Percentiles rank a stretch among this genome's conserved stretches.
These are phyloP conservation scores for Torymus tubicola DNA, from an alignment of 2,888 invertebrate species.

Conservation along the genomic window DNA sequence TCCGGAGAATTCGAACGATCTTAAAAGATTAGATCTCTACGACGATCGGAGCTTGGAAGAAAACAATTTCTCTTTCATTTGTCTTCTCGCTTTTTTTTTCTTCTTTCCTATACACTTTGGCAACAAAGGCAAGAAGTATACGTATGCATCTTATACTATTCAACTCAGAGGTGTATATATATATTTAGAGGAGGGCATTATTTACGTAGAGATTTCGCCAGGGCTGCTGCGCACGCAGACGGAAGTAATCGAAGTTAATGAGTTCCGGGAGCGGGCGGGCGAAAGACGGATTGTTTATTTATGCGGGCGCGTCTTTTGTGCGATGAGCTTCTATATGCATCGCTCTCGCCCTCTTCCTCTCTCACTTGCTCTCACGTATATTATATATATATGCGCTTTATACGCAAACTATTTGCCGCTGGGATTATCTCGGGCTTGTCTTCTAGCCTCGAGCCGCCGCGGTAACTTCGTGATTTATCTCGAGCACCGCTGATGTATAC, in stretches of 20 bases:
- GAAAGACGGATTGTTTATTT: conserved; percentile 45
- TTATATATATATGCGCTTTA: neutral
- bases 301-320: conserved; percentile 14
- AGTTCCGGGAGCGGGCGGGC: conserved; percentile 17
- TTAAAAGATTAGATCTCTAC: too few species aligned
- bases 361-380: neutral
- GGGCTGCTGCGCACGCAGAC: neutral
- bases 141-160: too few species aligned
- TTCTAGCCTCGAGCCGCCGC: neutral
- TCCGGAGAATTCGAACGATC: too few species aligned
- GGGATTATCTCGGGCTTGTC: neutral
- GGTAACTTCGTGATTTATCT: too few species aligned
- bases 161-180: too few species aligned
- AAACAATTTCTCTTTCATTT: too few species aligned
- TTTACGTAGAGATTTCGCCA: conserved; percentile 14
- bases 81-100: too few species aligned
- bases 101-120: too few species aligned
- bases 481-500: too few species aligned
- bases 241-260: conserved; percentile 46
- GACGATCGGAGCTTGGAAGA: too few species aligned
- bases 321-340: neutral
- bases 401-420: neutral
- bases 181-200: conserved; percentile 3
- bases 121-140: too few species aligned
- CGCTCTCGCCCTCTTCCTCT: neutral